phyloP scores from a whole-genome alignment of 2,888 invertebrate genomes.

The Clivina fossor region DNA sequence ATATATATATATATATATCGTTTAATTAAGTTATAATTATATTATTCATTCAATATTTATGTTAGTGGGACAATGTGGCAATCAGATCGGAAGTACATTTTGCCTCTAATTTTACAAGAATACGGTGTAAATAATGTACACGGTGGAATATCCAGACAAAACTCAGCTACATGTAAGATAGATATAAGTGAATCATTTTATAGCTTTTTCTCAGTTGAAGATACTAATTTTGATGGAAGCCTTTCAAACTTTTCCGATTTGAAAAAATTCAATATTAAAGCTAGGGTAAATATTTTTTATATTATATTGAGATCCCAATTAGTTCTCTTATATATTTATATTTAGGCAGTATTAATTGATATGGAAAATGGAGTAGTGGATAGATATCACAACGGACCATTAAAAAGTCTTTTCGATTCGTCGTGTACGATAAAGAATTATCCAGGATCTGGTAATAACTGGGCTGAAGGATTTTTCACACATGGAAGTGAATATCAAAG shows the following conservation, averaged over 20 bases:
- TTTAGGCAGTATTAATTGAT: constrained; percentile 57
- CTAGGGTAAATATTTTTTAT: constrained; percentile 50
- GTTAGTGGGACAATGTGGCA: constrained; percentile 63
- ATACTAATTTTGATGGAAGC: constrained; percentile 41
- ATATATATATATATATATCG: constrained; percentile 14
- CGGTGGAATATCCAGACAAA: constrained; percentile 41
- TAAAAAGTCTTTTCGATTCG: constrained; percentile 55
- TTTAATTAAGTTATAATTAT: background rate
- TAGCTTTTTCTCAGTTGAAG: constrained; percentile 53
- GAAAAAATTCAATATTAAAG: constrained; percentile 54
- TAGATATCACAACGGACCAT: constrained; percentile 52
- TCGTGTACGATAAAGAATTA: constrained; percentile 56
- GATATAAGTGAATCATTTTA: constrained; percentile 52
- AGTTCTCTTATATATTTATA: constrained; percentile 10
- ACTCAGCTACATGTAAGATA: constrained; percentile 43
- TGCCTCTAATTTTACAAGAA: constrained; percentile 58
- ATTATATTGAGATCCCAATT: constrained; percentile 3
- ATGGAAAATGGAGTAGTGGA: constrained; percentile 61
- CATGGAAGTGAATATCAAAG: constrained; percentile 55
- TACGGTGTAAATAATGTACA: constrained; percentile 51
- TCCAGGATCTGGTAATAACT: constrained; percentile 61
- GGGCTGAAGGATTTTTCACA: constrained; percentile 58
- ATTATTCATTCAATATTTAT: no score
- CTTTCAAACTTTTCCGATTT: constrained; percentile 50
- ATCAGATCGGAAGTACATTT: constrained; percentile 59